Base-by-base conservation (phyloP, 1,140 invertebrate species). In the Theocolax elegans region DNA sequence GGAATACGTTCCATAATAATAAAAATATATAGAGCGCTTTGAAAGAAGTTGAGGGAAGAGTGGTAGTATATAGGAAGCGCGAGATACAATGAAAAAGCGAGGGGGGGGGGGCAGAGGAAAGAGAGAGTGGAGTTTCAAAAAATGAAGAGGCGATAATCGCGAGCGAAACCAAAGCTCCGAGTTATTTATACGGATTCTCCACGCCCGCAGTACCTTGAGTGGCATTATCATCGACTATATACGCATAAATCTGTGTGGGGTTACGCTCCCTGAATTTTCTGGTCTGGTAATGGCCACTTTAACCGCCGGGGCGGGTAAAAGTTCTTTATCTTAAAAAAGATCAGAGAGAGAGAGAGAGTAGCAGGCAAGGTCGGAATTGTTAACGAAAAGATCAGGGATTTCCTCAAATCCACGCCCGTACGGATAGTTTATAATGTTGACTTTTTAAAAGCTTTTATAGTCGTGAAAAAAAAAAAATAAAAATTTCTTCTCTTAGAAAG, bases 81-180 rank as follows among this genome's bases (percentile, higher is more conserved):
- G 21, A n/a, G 40, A 10, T 29, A 29, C 27, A 29, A 29, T 23
- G 38, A 60, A 19, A 23, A 21, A 44, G 56, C 4, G 29, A 35
- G 13, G 1, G 17, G 44, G 19, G 44, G 40, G 21, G n/a, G 8
- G 23, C 25, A 62, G 59, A 19, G 42, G 15, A 7, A 15, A 46
- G 42, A 62, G 23, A 62, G 59, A 31, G 35, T 25, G 31, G 42
- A 51, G 19, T 40, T 53, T 56, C 44, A 42, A 38, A 71, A 71
- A 71, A 59, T 62, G 67, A 63, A 67, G 53, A 53, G 63, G 54
- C 38, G 23, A 67, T 72, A 49, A 72, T 64, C 64, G 64, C 58
- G 58, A 44, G 48, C 49, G n/a, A n/a, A 72, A 65, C 54, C 56
- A 53, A 59, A 68, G 46, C 27, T 53, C 15, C n/a, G 29, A 51